Evolutionary conservation across 2,113 vertebrate genomes (phyloP).

Genomic region (Nannospalax galili): DNA sequence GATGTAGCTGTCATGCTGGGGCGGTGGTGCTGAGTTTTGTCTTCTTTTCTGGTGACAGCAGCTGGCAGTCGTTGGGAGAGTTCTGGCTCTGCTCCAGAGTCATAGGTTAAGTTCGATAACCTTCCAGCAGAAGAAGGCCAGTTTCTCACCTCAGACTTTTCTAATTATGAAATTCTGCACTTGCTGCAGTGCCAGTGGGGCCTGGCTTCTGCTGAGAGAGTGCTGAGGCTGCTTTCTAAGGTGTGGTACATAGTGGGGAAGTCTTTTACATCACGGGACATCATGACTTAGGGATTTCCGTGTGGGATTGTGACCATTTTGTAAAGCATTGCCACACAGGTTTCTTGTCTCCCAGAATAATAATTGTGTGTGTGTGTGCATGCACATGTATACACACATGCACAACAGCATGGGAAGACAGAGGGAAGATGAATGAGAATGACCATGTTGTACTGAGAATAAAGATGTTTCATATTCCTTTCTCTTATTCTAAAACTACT

Average conservation of each 20-base stretch:
- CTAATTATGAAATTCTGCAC: neutral
- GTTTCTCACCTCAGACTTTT: neutral
- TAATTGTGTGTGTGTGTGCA: neutral
- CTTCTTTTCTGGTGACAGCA: conserved; percentile 30
- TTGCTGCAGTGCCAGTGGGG: neutral
- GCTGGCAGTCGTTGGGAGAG: conserved; percentile 5
- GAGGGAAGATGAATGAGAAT: neutral
- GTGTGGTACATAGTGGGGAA: neutral
- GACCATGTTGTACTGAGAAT: neutral
- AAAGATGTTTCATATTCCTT: neutral
- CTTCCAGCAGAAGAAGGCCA: neutral
- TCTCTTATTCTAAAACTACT: conserved; percentile 15
- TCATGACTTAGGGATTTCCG: neutral
- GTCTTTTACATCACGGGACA: neutral
- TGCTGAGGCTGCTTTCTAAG: neutral
- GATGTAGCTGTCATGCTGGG: neutral
- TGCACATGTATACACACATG: neutral
- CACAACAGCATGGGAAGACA: neutral
- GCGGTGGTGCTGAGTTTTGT: conserved; percentile 34
- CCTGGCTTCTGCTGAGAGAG: neutral
- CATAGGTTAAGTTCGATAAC: conserved; percentile 25
- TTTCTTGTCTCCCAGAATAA: neutral
- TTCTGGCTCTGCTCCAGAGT: conserved; percentile 31
- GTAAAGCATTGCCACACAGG: neutral
- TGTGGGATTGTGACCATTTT: neutral